Evolutionary conservation across 2,113 vertebrate genomes (phyloP), one percentile per base, ranked within the genome.

Genomic region (Neolamprologus tretocephalus): DNA sequence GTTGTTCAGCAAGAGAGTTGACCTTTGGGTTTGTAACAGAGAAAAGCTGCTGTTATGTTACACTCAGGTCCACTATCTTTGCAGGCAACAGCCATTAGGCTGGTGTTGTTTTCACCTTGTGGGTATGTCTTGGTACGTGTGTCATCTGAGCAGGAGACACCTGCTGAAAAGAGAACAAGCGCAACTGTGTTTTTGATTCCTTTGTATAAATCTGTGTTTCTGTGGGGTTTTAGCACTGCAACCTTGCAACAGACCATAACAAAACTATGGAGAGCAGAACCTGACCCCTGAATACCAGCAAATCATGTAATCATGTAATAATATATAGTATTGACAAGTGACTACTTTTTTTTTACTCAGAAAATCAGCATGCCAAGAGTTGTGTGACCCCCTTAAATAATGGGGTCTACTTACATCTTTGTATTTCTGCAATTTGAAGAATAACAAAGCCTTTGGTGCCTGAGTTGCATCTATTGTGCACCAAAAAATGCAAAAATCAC

Each of bases 1-100:
- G 94, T 93, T 89, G 84, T 93, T 89, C 63, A 79, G 75, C 85
- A 81, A 55, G 54, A 85, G 40, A 81, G 75, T 10, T 80, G 84
- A 88, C 82, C 85, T 92, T 89, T 87, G 63, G 26, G 17, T 53
- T 88, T 11, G 45, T 35, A 10, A 47, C n/a, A 54, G 54, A 40
- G 58, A 84, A 51, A 80, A 47, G 5, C 23, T 21, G 23, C 16
- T 68, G 71, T 61, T 81, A 33, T 79, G 61, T 23, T 68, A 28
- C 35, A 33, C 42, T 49, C 55, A 40, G 8, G 33, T 33, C 12
- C 13, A 31, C 28, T 47, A 12, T 47, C 35, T 87, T 79, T 35
- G 28, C 49, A 7, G 28, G 73, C 42, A 75, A 31, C 16, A 75
- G 9, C 71, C 42, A 49, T n/a, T 49, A 78, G 16, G 71, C 45